A percentile compares a stretch with the other conserved stretches of the same genome.
Conservation (phyloP, 2,113 vertebrate genomes). For the Passer montanus region DNA sequence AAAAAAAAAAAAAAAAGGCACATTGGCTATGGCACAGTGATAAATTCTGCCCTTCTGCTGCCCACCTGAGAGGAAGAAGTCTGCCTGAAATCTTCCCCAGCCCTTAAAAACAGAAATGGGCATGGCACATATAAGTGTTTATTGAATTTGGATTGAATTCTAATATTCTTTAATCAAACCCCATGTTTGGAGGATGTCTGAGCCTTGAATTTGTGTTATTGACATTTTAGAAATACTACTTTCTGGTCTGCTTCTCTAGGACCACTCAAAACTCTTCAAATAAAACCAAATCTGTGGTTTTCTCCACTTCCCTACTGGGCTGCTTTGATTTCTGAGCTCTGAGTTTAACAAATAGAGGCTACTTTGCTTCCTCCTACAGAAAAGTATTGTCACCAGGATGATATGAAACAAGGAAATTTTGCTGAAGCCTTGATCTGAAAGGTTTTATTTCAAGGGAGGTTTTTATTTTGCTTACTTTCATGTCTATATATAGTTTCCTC, state of each 20-base stretch:
- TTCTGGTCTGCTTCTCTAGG: neutral
- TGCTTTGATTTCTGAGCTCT: slow-evolving; percentile 4
- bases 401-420: neutral
- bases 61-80: neutral
- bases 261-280: neutral
- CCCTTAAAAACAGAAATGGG: neutral
- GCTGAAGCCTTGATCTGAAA: neutral
- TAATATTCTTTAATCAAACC: neutral
- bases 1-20: neutral
- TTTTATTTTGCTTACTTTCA: neutral
- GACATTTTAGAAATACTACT: neutral
- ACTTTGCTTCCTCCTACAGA: neutral
- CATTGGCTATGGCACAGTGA: neutral
- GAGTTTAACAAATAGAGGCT: neutral
- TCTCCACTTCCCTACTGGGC: neutral
- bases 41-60: neutral
- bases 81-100: neutral
- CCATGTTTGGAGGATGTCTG: neutral
- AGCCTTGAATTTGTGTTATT: neutral
- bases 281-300: neutral
- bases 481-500: neutral
- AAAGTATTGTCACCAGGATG: neutral
- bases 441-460: neutral
- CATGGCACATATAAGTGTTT: neutral
- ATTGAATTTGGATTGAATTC: neutral